Base-by-base conservation (phyloP, 2,113 vertebrate species). In the Myotis davidii region DNA sequence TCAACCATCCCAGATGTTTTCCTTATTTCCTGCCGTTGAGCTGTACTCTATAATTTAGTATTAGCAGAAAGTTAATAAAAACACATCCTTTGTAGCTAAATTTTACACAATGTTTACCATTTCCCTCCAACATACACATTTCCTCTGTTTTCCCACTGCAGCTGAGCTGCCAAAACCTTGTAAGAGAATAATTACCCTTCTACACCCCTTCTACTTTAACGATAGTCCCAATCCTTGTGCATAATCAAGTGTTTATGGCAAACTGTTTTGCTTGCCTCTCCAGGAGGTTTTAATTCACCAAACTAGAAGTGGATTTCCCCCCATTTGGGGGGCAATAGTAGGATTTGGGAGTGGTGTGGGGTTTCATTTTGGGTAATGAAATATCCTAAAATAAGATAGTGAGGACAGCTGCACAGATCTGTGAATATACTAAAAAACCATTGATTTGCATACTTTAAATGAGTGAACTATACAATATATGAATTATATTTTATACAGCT, bases 41-140 rank as follows among this genome's bases (percentile, higher is more conserved):
- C 94, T 37, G n/a, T 72, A 90, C 92, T 92, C 96, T 97, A 11
- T 98, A 97, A 97, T 97, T 98, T 96, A 92, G 96, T 92, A 97
- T 97, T 97, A 98, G 79, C 85, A 97, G 48, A 95, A 94, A 93
- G 96, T 65, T 96, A 98, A 96, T 95, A 85, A 93, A 97, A 90
- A 97, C 94, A 95, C 59, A 94, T 82, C 88, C 92, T 96, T 97
- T 97, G 96, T 98, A 95, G 95, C 90, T 97, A 78, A 97, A 96
- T 95, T 97, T 93, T 94, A 95, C 42, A 59, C 69, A 85, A 39
- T 97, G 88, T 97, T 97, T 97, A 96, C 85, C 85, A 95, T 78
- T 96, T 94, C 74, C 82, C 88, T 83, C 85, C 78, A 96, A 82
- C 82, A 84, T 87, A 97, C 96, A 98, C 97, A 97, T 88, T 96